These are phyloP conservation scores for Tetramorium alpestre DNA, from an alignment of 1,140 invertebrate genomes.

Conservation along the genomic window DNA sequence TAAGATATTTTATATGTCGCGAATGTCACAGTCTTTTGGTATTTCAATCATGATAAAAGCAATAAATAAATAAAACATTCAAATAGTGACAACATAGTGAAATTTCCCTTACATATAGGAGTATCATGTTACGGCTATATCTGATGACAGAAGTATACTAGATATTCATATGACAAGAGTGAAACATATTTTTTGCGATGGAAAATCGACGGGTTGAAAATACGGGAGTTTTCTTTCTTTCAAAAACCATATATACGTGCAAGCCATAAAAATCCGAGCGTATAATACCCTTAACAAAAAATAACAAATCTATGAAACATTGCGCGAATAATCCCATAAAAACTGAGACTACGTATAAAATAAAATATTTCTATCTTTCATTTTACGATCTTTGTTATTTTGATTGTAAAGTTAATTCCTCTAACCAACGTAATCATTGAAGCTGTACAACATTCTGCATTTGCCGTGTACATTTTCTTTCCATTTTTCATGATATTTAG, in stretches of 20 bases:
- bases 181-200: conserved; percentile 31
- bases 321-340: conserved; percentile 17
- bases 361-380: conserved; percentile 2
- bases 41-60: background rate
- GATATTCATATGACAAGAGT: conserved; percentile 22
- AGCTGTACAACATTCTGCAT: background rate
- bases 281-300: conserved; percentile 32
- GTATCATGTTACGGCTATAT: background rate
- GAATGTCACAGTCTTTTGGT: background rate
- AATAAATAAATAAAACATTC: conserved; percentile 21
- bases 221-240: conserved; percentile 21
- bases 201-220: conserved; percentile 32
- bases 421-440: background rate
- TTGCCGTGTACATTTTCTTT: background rate
- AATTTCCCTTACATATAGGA: conserved; percentile 19
- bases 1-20: background rate
- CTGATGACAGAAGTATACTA: conserved; percentile 7
- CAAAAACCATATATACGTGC: conserved; percentile 27
- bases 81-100: conserved; percentile 5
- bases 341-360: background rate
- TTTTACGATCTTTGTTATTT: background rate
- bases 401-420: background rate
- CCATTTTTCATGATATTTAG: background rate
- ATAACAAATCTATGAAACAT: conserved; percentile 11
- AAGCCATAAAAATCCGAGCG: conserved; percentile 1